A percentile compares a stretch with the other conserved stretches of the same genome.
Conservation (phyloP, 2,888 invertebrate genomes). For the Megamerina dolium region DNA sequence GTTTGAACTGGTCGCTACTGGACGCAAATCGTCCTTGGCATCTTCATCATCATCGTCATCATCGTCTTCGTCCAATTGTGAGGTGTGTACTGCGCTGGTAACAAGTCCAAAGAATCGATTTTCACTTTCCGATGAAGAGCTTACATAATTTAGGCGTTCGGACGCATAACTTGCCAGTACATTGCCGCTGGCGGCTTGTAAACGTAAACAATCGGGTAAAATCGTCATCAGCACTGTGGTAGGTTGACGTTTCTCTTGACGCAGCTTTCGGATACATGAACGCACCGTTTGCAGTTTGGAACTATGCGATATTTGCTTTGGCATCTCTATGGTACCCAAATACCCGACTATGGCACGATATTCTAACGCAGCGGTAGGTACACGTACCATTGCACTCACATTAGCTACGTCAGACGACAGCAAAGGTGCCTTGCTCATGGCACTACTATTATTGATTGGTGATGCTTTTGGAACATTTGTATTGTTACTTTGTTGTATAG, state of each 20-base stretch:
- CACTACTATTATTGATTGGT: conserved; percentile 3
- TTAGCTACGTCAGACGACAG: conserved; percentile 47
- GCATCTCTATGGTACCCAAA: conserved; percentile 93
- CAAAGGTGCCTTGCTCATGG: conserved; percentile 27
- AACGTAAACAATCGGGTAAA: conserved; percentile 69
- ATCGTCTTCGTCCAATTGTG: conserved; percentile 45
- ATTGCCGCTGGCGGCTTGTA: conserved; percentile 72
- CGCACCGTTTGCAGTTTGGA: conserved; percentile 73
- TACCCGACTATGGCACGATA: conserved; percentile 88
- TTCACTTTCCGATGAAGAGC: conserved; percentile 85
- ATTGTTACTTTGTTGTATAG: not conserved
- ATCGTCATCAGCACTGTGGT: conserved; percentile 82
- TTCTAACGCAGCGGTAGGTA: conserved; percentile 55
- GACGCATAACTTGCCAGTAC: conserved; percentile 82
- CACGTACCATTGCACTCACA: conserved; percentile 49
- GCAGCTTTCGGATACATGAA: conserved; percentile 79
- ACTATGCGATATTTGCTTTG: conserved; percentile 70
- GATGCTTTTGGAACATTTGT: not conserved
- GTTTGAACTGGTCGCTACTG: conserved; percentile 7
- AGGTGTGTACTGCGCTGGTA: conserved; percentile 66
- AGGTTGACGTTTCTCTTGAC: conserved; percentile 82
- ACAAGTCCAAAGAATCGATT: conserved; percentile 89
- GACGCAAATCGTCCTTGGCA: not conserved
- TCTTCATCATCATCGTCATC: conserved; percentile 25
- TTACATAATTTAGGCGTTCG: conserved; percentile 80